These are phyloP conservation scores for Microcebus tavaratra DNA, from an alignment of 2,113 vertebrate genomes.

Conservation along the genomic window DNA sequence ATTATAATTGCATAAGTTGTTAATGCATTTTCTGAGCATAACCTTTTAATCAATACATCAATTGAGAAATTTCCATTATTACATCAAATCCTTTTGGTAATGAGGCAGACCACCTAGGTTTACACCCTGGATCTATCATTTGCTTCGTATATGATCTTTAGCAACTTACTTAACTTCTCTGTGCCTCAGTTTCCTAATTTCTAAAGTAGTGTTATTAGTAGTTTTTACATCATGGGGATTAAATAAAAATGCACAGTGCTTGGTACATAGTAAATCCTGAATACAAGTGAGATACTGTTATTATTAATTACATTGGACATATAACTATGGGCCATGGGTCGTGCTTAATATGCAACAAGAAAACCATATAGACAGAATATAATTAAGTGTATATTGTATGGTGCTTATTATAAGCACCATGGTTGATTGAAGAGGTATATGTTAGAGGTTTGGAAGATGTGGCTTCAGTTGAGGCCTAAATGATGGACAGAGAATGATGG, in stretches of 20 bases:
- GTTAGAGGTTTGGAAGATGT: background rate
- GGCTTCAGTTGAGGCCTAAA: conserved; percentile 15
- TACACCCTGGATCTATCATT: background rate
- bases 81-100: conserved; percentile 7
- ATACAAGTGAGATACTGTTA: conserved; percentile 7
- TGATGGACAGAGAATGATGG: background rate
- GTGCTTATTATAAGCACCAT: background rate
- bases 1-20: background rate
- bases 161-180: conserved; percentile 42
- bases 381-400: background rate
- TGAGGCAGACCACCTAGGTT: background rate
- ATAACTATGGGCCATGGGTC: background rate
- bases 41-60: conserved; percentile 24
- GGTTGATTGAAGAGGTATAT: background rate
- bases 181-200: conserved; percentile 22
- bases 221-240: background rate
- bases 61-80: conserved; percentile 13
- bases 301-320: background rate
- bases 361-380: background rate
- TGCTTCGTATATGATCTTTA: conserved; percentile 17
- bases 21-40: conserved; percentile 51
- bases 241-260: background rate
- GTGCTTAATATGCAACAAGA: conserved; percentile 18
- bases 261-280: background rate
- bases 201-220: conserved; percentile 3